A percentile compares a stretch with the other conserved stretches of the same genome.
Evolutionary conservation across 2,113 vertebrate genomes (phyloP).

Genomic region (Malaclemys terrapin): DNA sequence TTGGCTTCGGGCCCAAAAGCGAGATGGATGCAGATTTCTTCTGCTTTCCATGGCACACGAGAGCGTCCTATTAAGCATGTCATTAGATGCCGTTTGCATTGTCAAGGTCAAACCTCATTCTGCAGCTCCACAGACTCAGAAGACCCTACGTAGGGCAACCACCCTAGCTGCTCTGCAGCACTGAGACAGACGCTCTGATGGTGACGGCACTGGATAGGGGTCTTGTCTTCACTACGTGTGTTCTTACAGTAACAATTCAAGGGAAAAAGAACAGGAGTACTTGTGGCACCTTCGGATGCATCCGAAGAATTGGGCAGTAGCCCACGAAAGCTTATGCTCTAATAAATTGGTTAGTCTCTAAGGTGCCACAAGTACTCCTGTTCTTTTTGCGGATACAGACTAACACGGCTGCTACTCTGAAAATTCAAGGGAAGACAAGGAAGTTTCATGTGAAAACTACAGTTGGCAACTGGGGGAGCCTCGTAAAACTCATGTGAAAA

Average conservation of each 20-base stretch:
- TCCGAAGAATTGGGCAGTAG: too few species aligned
- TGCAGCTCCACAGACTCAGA: fast-evolving
- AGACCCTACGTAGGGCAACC: not conserved
- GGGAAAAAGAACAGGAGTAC: too few species aligned
- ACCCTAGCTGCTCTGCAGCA: fast-evolving
- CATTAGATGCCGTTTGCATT: not conserved
- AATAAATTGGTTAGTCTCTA: too few species aligned
- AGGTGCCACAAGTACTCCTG: too few species aligned
- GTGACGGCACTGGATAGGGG: fast-evolving
- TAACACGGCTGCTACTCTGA: too few species aligned
- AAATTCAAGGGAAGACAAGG: not conserved
- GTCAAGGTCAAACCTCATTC: not conserved
- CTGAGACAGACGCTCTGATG: fast-evolving
- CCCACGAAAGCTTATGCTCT: too few species aligned
- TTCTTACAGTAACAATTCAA: not conserved
- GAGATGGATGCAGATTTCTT: not conserved
- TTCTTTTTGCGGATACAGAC: too few species aligned
- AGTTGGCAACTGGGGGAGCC: not conserved
- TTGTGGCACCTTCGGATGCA: too few species aligned
- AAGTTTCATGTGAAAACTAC: not conserved
- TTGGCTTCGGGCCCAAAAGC: constrained; percentile 29
- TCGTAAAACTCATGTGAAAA: not conserved
- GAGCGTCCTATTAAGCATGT: not conserved
- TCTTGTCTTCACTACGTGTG: not conserved
- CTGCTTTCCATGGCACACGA: not conserved